Conservation (phyloP, 2,888 invertebrate species). For the Eristalis pertinax region DNA sequence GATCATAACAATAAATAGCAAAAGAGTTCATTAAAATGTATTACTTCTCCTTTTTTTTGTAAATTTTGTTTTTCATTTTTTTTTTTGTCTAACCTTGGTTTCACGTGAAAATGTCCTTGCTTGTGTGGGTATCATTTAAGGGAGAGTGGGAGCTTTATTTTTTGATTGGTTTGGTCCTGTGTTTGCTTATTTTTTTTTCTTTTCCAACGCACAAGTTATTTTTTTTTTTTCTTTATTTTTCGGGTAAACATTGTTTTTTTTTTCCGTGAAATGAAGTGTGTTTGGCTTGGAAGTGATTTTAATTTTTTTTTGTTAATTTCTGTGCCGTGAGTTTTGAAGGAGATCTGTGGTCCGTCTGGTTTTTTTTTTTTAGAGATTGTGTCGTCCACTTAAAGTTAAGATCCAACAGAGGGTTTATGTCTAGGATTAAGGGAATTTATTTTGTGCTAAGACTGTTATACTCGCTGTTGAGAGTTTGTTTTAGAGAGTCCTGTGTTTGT, state of each 20-base stretch:
- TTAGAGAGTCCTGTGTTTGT: not conserved
- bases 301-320: not conserved
- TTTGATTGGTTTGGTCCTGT: not conserved
- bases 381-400: not conserved
- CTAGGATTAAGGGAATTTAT: not conserved
- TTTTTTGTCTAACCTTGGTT: not conserved
- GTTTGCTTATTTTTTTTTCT: not conserved
- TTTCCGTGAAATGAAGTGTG: conserved; percentile 17
- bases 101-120: not conserved
- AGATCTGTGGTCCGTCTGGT: conserved; percentile 13
- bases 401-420: not conserved
- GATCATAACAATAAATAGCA: not conserved
- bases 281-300: conserved; percentile 17
- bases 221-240: not conserved
- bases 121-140: not conserved
- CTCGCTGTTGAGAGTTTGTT: not conserved
- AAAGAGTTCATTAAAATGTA: not conserved
- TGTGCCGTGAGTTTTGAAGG: conserved; percentile 39
- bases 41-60: not conserved
- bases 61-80: not conserved
- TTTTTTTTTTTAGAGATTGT: conserved; percentile 17
- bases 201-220: conserved; percentile 10
- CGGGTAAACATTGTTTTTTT: not conserved
- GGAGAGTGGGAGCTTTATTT: conserved; percentile 5
- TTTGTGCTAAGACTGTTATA: not conserved